phyloP scores from a whole-genome alignment of 2,888 invertebrate genomes.

The Rambutsinella grinnellia region DNA sequence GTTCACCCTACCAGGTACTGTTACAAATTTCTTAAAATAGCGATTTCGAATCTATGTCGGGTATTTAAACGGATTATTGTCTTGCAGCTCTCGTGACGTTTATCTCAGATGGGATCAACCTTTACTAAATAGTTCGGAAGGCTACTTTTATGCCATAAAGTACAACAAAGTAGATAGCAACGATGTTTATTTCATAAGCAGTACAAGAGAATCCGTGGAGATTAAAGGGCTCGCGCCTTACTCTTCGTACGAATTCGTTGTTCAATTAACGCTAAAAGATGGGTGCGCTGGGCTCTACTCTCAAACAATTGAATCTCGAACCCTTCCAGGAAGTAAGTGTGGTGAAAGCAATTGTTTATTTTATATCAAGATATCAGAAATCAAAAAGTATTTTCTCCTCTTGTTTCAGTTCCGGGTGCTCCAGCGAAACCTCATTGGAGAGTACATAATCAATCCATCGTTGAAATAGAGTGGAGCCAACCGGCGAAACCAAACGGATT shows the following conservation, averaged over 20 bases:
- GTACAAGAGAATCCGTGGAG: conserved; percentile 59
- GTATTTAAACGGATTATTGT: not conserved
- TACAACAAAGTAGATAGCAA: conserved; percentile 61
- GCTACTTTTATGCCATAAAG: conserved; percentile 60
- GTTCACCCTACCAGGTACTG: conserved; percentile 57
- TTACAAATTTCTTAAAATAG: not conserved
- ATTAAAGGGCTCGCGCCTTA: conserved; percentile 58
- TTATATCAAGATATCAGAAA: not conserved
- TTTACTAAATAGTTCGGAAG: conserved; percentile 42
- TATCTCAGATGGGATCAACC: conserved; percentile 60
- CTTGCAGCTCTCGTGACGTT: conserved; percentile 54
- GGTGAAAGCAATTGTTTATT: no score
- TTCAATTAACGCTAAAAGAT: conserved; percentile 50
- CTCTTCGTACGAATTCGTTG: conserved; percentile 61
- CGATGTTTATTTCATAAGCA: conserved; percentile 58
- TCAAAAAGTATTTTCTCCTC: not conserved
- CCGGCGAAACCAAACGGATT: conserved; percentile 55
- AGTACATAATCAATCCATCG: conserved; percentile 53
- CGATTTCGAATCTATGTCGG: not conserved
- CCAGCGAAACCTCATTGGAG: conserved; percentile 56
- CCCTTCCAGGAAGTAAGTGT: conserved; percentile 58
- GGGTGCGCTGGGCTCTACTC: conserved; percentile 56
- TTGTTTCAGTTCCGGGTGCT: conserved; percentile 51
- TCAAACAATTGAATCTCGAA: conserved; percentile 64
- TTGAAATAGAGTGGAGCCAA: conserved; percentile 58